Evolutionary conservation across 2,113 vertebrate genomes (phyloP), one percentile per base, ranked within the genome.

Genomic region (Colaptes auratus): DNA sequence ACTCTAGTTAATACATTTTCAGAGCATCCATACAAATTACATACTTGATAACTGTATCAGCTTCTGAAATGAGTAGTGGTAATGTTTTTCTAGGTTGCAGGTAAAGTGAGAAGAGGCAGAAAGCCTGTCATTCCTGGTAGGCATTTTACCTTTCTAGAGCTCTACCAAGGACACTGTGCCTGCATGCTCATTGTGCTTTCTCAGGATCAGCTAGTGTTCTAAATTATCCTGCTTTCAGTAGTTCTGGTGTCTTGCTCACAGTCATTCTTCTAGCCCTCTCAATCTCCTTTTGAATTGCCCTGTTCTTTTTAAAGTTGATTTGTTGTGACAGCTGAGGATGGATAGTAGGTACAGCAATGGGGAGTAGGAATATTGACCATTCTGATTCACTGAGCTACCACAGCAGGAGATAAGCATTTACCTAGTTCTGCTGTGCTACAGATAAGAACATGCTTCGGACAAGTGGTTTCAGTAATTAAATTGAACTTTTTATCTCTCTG

Each of bases 401-500:
- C 35, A 63, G 42, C 44, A 65, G 30, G 36, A 77, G 16, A 65
- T 52, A 69, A 86, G 66, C 35, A 24, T 76, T 89, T 83, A 63
- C 69, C 35, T 58, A 15, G 30, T 70, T 93, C 63, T 92, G 24
- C 52, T 59, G 39, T 24, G n/a, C 63, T 80, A 53, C 64, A 46
- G 31, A 63, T 50, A 85, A 61, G 33, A 86, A 63, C 46, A 36
- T 13, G 52, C 71, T 91, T 50, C 12, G 0, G 53, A 69, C 9
- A 82, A 78, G 44, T 35, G n/a, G 80, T 82, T 88, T 75, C 79
- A 75, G 82, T 67, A 61, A 84, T 90, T 90, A 94, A 90, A 90
- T 56, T 66, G 65, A 93, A 80, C 50, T 84, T 86, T 53, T 59
- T 77, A 69, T 81, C 80, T 86, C 52, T 20, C 60, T 84, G 66